These are phyloP conservation scores for Crenuchus spilurus DNA, from an alignment of 2,797 vertebrate genomes.

Conservation along the genomic window DNA sequence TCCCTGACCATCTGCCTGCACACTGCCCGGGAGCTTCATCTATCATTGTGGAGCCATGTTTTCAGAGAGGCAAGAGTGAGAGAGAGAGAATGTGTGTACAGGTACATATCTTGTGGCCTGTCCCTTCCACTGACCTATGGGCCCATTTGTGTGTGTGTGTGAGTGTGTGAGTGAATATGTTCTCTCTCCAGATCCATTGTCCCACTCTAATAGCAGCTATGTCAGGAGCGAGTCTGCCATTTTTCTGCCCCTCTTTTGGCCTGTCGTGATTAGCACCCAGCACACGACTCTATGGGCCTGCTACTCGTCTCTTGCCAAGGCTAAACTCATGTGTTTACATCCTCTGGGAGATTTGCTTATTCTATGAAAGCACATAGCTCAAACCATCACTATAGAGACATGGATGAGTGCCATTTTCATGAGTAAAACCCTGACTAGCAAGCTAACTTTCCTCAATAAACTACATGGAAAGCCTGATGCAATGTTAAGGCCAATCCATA, in stretches of 20 bases:
- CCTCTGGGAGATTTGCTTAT: constrained; percentile 88
- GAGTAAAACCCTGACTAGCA: not conserved
- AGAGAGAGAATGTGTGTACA: constrained; percentile 32
- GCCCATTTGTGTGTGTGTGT: constrained; percentile 32
- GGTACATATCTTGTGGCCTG: constrained; percentile 49
- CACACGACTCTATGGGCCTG: constrained; percentile 86
- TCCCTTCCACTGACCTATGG: constrained; percentile 52
- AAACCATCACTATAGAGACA: constrained; percentile 69
- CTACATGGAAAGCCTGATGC: not conserved
- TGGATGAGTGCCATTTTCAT: constrained; percentile 67
- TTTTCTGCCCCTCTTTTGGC: constrained; percentile 87
- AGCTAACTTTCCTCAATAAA: not conserved
- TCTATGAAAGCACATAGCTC: constrained; percentile 76
- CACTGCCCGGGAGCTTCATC: constrained; percentile 95
- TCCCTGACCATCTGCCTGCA: constrained; percentile 99
- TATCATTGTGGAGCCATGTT: constrained; percentile 78
- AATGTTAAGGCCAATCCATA: too few species aligned
- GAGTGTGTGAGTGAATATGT: constrained; percentile 24
- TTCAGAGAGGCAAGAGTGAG: constrained; percentile 20
- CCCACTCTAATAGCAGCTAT: constrained; percentile 79
- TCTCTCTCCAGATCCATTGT: constrained; percentile 8
- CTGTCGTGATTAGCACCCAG: constrained; percentile 88
- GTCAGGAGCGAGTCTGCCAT: constrained; percentile 82
- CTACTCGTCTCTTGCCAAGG: constrained; percentile 86
- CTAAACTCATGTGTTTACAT: constrained; percentile 85